Percentiles rank a stretch among this genome's conserved stretches.
Conservation (phyloP, 1,140 invertebrate species). For the Epicauta chinensis region DNA sequence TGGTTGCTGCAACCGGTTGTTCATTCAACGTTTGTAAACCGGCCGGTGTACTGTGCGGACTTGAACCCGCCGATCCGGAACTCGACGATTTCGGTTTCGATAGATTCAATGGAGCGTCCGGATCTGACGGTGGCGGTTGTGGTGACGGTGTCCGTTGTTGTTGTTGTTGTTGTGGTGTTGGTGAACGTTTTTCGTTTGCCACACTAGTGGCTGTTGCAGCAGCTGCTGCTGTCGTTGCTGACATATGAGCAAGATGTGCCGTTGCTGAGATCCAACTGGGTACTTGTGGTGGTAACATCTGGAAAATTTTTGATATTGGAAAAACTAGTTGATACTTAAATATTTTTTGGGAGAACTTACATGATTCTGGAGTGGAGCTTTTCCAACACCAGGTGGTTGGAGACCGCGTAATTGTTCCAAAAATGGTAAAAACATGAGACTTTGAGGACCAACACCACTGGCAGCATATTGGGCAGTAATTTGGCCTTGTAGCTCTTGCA, state of each 20-base stretch:
- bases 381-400: slow-evolving; percentile 29
- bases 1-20: slow-evolving; percentile 52
- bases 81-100: slow-evolving; percentile 70
- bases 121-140: slow-evolving; percentile 46
- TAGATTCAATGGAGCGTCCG: slow-evolving; percentile 81
- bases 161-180: slow-evolving; percentile 43
- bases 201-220: slow-evolving; percentile 27
- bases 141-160: slow-evolving; percentile 39
- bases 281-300: slow-evolving; percentile 41
- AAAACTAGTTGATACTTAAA: neutral
- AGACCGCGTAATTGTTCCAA: slow-evolving; percentile 47
- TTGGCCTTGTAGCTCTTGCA: slow-evolving; percentile 49
- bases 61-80: slow-evolving; percentile 38
- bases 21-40: slow-evolving; percentile 39
- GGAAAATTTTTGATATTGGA: slow-evolving; percentile 17
- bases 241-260: slow-evolving; percentile 36
- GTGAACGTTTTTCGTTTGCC: slow-evolving; percentile 43
- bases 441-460: slow-evolving; percentile 33
- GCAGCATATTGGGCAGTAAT: slow-evolving; percentile 39
- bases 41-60: slow-evolving; percentile 29
- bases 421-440: slow-evolving; percentile 51
- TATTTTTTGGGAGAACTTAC: slow-evolving; percentile 23
- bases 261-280: slow-evolving; percentile 38
- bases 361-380: slow-evolving; percentile 35
- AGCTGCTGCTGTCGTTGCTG: slow-evolving; percentile 28